phyloP scores from a whole-genome alignment of 2,888 invertebrate genomes.

The Drosophila falleni region DNA sequence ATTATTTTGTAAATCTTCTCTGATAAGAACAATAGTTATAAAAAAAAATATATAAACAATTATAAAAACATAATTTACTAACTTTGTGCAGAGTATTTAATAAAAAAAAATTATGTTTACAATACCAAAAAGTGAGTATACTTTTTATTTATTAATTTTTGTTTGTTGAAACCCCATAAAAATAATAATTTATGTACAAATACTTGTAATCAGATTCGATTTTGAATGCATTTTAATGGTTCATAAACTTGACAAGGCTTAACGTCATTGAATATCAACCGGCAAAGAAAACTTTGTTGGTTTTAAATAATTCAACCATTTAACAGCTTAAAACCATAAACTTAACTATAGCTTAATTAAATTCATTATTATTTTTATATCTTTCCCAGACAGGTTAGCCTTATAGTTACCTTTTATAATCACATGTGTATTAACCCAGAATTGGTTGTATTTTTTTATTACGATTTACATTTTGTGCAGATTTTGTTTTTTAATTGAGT shows the following conservation, averaged over 20 bases:
- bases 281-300: neutral
- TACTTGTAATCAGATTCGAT: neutral
- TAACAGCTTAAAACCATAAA: neutral
- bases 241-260: neutral
- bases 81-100: neutral
- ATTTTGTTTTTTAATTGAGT: too few relatives aligned
- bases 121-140: constrained; percentile 55
- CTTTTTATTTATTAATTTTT: neutral
- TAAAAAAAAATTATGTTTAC: constrained; percentile 31
- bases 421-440: neutral
- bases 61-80: neutral
- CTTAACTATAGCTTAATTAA: neutral
- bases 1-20: neutral
- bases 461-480: neutral
- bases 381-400: neutral
- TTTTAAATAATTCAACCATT: neutral
- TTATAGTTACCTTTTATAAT: neutral
- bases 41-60: neutral
- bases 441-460: neutral
- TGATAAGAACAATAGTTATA: neutral
- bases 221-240: constrained; percentile 1
- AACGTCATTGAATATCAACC: neutral
- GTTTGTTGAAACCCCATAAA: neutral
- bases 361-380: neutral
- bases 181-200: neutral